phyloP scores from a whole-genome alignment of 2,113 vertebrate species.

The Blennius ocellaris region DNA sequence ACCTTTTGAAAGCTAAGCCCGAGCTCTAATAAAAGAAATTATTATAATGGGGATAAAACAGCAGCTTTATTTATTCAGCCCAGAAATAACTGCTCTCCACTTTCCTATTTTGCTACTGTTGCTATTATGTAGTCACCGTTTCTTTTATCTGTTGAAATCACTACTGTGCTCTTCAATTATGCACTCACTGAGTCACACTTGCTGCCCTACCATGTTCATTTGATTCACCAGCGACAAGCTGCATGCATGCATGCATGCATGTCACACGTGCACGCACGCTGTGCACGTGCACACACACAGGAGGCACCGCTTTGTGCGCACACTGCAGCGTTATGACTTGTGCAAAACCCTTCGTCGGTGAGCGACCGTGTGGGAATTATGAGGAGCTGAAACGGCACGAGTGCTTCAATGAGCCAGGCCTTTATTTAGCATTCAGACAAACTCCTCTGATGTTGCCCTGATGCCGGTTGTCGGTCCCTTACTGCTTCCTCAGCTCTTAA shows the following conservation, averaged over 20 bases:
- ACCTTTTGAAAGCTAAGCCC: not conserved
- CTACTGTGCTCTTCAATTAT: conserved; percentile 34
- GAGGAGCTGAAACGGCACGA: not conserved
- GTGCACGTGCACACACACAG: not conserved
- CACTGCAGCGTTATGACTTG: not conserved
- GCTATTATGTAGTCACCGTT: not conserved
- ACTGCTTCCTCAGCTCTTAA: conserved; percentile 69
- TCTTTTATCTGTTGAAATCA: conserved; percentile 26
- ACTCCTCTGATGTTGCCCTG: conserved; percentile 48
- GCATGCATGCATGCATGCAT: too few species aligned
- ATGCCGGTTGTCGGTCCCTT: conserved; percentile 58
- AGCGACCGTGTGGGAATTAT: not conserved
- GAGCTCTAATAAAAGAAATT: not conserved
- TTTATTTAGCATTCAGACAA: conserved; percentile 45
- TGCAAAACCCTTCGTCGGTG: conserved; percentile 3
- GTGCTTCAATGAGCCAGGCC: conserved; percentile 19
- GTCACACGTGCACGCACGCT: not conserved
- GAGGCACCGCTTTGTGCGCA: not conserved
- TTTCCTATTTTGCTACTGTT: conserved; percentile 13
- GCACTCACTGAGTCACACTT: conserved; percentile 38
- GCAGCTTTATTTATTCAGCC: conserved; percentile 12
- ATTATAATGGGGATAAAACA: not conserved
- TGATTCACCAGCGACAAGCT: conserved; percentile 6
- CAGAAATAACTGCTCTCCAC: conserved; percentile 12
- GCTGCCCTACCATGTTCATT: conserved; percentile 36